These are phyloP conservation scores for Rhadinocentrus ornatus DNA, from an alignment of 2,797 vertebrate species.

Conservation along the genomic window DNA sequence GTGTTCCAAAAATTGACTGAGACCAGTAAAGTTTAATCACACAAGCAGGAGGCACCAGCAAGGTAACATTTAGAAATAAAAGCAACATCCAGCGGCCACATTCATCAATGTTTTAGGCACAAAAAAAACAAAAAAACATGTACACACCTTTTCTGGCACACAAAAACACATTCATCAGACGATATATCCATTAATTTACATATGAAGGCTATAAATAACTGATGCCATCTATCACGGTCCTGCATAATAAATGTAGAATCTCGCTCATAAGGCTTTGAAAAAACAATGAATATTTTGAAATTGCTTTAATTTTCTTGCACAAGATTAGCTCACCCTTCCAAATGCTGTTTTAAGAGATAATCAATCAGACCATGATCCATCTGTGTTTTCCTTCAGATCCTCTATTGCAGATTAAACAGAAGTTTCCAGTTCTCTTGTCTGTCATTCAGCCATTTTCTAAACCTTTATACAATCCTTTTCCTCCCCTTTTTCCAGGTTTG, in stretches of 20 bases:
- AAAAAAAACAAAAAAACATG: too few relatives aligned
- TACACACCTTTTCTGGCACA: too few relatives aligned
- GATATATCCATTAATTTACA: not conserved
- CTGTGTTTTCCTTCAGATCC: not conserved
- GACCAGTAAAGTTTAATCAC: not conserved
- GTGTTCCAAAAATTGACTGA: not conserved
- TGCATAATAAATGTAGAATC: not conserved
- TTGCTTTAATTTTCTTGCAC: not conserved
- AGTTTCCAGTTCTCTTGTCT: not conserved
- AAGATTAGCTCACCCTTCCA: not conserved
- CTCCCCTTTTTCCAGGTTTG: too few relatives aligned
- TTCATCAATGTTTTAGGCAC: not conserved
- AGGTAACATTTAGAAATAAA: not conserved
- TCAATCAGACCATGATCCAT: not conserved
- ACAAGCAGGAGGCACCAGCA: not conserved
- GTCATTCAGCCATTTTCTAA: not conserved
- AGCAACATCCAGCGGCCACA: not conserved
- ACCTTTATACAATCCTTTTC: too few relatives aligned
- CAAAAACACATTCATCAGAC: not conserved
- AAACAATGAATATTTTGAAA: not conserved
- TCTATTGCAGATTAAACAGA: not conserved
- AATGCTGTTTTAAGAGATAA: not conserved
- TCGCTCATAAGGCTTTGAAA: not conserved
- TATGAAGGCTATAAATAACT: not conserved
- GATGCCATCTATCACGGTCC: not conserved